These are phyloP conservation scores for Conger conger DNA, from an alignment of 2,113 vertebrate species.

Conservation along the genomic window DNA sequence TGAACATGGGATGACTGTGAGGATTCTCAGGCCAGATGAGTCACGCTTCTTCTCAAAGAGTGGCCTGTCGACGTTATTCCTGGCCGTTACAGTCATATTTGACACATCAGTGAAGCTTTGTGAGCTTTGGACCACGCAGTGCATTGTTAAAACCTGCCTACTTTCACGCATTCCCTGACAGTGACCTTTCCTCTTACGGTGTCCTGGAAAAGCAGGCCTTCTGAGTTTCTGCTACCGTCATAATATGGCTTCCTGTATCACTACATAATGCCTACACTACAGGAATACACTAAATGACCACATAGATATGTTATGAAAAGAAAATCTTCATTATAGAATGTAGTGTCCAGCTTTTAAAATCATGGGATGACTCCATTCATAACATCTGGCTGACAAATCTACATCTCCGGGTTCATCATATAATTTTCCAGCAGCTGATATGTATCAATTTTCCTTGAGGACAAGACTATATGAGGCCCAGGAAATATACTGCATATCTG, in stretches of 20 bases:
- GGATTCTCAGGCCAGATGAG: too few relatives aligned
- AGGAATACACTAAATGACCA: too few relatives aligned
- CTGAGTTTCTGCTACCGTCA: neutral
- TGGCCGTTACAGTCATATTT: neutral
- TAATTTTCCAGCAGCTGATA: neutral
- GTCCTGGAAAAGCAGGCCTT: neutral
- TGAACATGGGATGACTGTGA: too few relatives aligned
- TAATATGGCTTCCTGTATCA: neutral
- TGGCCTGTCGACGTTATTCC: too few relatives aligned
- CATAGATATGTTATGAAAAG: neutral
- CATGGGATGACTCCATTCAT: neutral
- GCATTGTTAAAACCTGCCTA: too few relatives aligned
- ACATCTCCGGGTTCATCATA: neutral
- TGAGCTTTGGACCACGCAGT: too few relatives aligned
- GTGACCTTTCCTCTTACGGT: neutral
- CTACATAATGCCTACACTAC: too few relatives aligned
- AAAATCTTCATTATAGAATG: neutral
- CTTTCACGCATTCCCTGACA: too few relatives aligned
- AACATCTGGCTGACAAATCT: neutral
- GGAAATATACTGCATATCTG: neutral
- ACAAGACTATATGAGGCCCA: neutral
- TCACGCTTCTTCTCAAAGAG: too few relatives aligned
- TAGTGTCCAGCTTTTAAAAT: neutral
- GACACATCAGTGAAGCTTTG: neutral
- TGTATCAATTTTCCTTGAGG: neutral